Percentiles rank a stretch among this genome's conserved stretches.
Evolutionary conservation across 1,140 invertebrate species (phyloP).

Genomic region (Drosophila mauritiana): DNA sequence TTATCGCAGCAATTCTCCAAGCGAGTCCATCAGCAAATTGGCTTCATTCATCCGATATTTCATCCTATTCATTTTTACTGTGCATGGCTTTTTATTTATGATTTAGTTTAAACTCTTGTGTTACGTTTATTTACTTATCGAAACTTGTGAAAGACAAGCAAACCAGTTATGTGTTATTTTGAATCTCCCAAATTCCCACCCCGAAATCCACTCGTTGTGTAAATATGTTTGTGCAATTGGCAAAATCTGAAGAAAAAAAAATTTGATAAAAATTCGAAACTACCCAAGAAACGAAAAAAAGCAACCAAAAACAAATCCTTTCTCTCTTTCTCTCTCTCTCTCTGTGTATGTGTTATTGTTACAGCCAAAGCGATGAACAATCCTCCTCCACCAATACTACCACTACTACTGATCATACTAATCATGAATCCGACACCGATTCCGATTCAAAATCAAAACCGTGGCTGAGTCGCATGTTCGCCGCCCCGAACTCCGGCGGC

Average conservation of each 20-base stretch:
- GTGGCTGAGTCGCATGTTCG: constrained; percentile 83
- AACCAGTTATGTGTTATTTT: constrained; percentile 31
- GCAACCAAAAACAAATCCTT: constrained; percentile 59
- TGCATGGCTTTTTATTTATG: constrained; percentile 74
- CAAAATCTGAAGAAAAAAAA: constrained; percentile 28
- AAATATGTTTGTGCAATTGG: constrained; percentile 54
- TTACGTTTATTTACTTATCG: constrained; percentile 58
- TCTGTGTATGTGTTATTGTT: constrained; percentile 84
- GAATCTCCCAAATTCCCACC: constrained; percentile 11
- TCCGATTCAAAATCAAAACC: constrained; percentile 71
- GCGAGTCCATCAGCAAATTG: constrained; percentile 57
- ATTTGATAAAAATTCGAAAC: constrained; percentile 34
- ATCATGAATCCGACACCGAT: constrained; percentile 65
- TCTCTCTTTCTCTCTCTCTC: constrained; percentile 69
- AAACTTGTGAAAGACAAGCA: constrained; percentile 50
- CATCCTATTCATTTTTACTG: constrained; percentile 55
- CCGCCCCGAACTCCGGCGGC: constrained; percentile 42
- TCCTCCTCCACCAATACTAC: constrained; percentile 75
- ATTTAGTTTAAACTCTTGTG: constrained; percentile 50
- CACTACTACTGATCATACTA: constrained; percentile 78
- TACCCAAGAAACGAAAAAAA: constrained; percentile 27
- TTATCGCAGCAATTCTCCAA: constrained; percentile 25
- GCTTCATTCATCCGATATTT: constrained; percentile 36
- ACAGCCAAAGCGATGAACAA: constrained; percentile 82
- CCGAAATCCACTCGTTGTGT: constrained; percentile 43